Evolutionary conservation across 1,140 invertebrate species (phyloP).

Genomic region (Megathymus violae): DNA sequence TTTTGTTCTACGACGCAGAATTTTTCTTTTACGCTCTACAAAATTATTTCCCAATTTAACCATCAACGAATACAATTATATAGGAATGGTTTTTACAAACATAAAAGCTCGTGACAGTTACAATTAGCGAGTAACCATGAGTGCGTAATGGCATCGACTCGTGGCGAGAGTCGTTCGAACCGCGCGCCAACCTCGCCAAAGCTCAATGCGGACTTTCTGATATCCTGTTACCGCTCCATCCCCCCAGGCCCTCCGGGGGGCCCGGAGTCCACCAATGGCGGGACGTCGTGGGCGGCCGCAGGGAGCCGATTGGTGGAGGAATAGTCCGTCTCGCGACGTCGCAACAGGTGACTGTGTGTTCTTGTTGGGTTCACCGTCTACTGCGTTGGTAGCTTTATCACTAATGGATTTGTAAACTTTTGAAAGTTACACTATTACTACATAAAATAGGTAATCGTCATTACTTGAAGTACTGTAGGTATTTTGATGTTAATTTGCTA

Average conservation of each 20-base stretch:
- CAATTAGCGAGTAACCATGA: neutral
- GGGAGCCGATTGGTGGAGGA: conserved; percentile 60
- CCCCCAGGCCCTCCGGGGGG: conserved; percentile 51
- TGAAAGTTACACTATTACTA: too few species aligned
- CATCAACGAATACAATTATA: neutral
- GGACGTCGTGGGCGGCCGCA: conserved; percentile 71
- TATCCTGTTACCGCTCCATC: conserved; percentile 61
- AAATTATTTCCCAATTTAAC: too few species aligned
- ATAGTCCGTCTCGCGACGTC: conserved; percentile 56
- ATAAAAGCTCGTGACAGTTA: too few species aligned
- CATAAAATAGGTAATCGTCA: too few species aligned
- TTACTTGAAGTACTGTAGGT: too few species aligned
- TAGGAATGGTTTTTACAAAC: too few species aligned
- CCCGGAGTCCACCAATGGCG: conserved; percentile 55
- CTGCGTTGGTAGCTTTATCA: neutral
- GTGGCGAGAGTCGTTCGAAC: conserved; percentile 33
- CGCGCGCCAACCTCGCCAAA: conserved; percentile 75
- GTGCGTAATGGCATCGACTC: neutral
- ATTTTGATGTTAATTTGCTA: too few species aligned
- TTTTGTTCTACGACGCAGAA: too few species aligned
- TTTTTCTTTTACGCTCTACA: too few species aligned
- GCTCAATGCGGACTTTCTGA: conserved; percentile 80
- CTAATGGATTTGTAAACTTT: neutral
- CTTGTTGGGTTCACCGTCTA: conserved; percentile 64
- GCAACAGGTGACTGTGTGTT: conserved; percentile 76